Conservation (phyloP, 1,140 invertebrate genomes). For the Drosophila serrata region DNA sequence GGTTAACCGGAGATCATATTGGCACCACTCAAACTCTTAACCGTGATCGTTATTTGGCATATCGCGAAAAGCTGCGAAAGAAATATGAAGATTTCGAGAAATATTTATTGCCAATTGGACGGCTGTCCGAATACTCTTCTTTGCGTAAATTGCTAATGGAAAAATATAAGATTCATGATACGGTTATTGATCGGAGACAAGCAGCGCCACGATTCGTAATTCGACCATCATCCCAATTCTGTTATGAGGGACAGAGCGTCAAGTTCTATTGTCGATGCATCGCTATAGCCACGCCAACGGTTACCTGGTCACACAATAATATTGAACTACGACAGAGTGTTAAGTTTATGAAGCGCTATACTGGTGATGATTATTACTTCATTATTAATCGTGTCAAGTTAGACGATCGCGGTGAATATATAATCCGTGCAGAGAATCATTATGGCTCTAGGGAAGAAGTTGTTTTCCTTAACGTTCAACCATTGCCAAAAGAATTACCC, state of each 20-base stretch:
- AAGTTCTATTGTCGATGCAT: conserved; percentile 99
- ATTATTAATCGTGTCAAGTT: conserved; percentile 98
- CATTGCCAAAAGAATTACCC: conserved; percentile 92
- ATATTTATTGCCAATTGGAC: conserved; percentile 96
- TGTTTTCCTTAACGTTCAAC: conserved; percentile 98
- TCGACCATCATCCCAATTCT: conserved; percentile 96
- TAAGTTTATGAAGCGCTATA: conserved; percentile 99
- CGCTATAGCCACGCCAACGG: conserved; percentile 95
- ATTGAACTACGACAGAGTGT: conserved; percentile 98
- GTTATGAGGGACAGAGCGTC: conserved; percentile 98
- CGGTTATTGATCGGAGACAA: conserved; percentile 98
- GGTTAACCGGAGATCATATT: conserved; percentile 95
- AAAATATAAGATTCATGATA: conserved; percentile 98
- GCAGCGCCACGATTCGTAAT: conserved; percentile 99
- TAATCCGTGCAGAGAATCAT: conserved; percentile 98
- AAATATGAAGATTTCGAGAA: conserved; percentile 97
- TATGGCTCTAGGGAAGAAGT: conserved; percentile 98
- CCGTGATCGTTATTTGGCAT: conserved; percentile 92
- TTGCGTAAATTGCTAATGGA: conserved; percentile 98
- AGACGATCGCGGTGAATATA: conserved; percentile 98
- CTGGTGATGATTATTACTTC: conserved; percentile 98
- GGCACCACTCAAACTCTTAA: conserved; percentile 92
- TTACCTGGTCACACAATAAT: conserved; percentile 98
- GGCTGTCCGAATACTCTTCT: conserved; percentile 98
- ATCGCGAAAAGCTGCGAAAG: conserved; percentile 94